phyloP scores from a whole-genome alignment of 2,888 invertebrate genomes.

The Melieria omissa region DNA sequence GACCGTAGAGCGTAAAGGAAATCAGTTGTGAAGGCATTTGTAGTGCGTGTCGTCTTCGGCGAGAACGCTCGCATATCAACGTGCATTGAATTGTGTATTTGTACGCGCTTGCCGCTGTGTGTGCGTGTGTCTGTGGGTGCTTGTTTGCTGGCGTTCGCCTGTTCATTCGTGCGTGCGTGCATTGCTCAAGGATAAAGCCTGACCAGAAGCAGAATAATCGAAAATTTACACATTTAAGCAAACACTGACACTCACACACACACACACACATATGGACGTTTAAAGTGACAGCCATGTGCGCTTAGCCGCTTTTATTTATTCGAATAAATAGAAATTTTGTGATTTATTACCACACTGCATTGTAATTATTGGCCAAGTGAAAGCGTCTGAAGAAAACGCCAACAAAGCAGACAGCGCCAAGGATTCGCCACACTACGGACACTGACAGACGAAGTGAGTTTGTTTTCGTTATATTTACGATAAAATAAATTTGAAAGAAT shows the following conservation, averaged over 20 bases:
- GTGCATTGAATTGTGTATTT: not conserved
- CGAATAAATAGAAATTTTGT: not conserved
- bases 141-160: not conserved
- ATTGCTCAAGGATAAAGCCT: constrained; percentile 16
- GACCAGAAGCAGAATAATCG: constrained; percentile 20
- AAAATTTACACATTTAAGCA: constrained; percentile 18
- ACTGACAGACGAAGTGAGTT: no score
- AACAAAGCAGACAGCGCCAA: no score
- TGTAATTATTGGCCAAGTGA: no score
- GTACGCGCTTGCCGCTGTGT: not conserved
- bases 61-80: no score
- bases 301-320: not conserved
- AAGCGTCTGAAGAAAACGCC: no score
- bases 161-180: constrained; percentile 6
- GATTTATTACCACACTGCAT: not conserved
- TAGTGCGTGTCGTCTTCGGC: no score
- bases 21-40: constrained; percentile 9
- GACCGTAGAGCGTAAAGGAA: constrained; percentile 14
- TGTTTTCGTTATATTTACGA: no score
- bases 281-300: constrained; percentile 7
- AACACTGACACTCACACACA: constrained; percentile 1
- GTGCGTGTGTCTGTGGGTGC: not conserved
- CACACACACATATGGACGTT: not conserved
- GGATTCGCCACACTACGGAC: no score
- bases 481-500: no score